phyloP scores from a whole-genome alignment of 2,888 invertebrate genomes.

The Melikaiella ostensackeni region DNA sequence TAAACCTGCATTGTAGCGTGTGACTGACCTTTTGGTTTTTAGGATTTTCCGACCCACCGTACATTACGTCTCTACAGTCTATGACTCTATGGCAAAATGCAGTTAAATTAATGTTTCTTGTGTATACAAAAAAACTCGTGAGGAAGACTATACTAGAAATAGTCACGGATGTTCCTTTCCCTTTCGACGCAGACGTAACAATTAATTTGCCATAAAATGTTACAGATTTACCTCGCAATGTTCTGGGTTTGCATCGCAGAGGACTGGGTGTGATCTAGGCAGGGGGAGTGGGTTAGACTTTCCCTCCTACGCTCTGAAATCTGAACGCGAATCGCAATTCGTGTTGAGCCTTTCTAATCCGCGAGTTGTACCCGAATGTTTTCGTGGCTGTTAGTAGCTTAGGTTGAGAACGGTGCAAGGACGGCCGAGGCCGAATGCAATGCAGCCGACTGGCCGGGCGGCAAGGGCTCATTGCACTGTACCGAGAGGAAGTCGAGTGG shows the following conservation, averaged over 20 bases:
- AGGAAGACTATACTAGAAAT: too few relatives aligned
- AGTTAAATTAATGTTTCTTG: too few relatives aligned
- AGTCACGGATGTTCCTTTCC: not conserved
- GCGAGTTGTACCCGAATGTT: slow-evolving; percentile 19
- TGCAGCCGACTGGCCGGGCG: not conserved
- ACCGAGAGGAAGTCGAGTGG: not conserved
- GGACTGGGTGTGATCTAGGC: not conserved
- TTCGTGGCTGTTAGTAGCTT: slow-evolving; percentile 19
- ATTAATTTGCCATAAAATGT: too few relatives aligned
- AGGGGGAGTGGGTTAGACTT: slow-evolving; percentile 11
- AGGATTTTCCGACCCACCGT: too few relatives aligned
- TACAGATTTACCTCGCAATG: too few relatives aligned
- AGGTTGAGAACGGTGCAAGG: slow-evolving; percentile 11
- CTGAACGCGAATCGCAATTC: not conserved
- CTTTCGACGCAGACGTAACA: not conserved
- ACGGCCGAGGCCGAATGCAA: slow-evolving; percentile 23
- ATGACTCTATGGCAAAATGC: too few relatives aligned
- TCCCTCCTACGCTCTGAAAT: slow-evolving; percentile 28
- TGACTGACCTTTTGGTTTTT: too few relatives aligned
- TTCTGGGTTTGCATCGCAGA: too few relatives aligned
- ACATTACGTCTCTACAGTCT: too few relatives aligned
- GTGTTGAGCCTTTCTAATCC: slow-evolving; percentile 16
- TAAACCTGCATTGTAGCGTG: too few relatives aligned
- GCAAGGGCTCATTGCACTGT: not conserved
- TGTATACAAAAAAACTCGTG: too few relatives aligned